Evolutionary conservation across 2,797 vertebrate species (phyloP).

Genomic region (Tadarida brasiliensis): DNA sequence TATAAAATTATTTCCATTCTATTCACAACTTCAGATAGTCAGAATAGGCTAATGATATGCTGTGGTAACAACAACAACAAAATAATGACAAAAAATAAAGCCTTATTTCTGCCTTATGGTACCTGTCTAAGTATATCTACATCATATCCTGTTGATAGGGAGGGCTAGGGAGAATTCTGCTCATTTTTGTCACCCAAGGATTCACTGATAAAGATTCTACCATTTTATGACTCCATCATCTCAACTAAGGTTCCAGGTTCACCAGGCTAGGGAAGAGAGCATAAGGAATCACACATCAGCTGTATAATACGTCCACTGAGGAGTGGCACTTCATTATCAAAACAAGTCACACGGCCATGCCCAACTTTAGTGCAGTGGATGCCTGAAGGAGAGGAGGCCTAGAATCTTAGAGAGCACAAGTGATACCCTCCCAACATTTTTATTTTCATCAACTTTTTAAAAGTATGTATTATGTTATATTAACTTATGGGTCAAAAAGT

Average conservation of each 20-base stretch:
- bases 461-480: background rate
- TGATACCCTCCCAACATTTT: background rate
- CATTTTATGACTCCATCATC: background rate
- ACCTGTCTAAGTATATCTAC: background rate
- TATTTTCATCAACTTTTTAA: background rate
- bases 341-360: background rate
- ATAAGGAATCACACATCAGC: background rate
- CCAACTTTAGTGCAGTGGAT: background rate
- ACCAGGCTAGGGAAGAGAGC: background rate
- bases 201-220: background rate
- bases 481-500: background rate
- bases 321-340: background rate
- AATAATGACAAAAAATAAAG: background rate
- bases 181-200: background rate
- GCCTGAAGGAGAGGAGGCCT: background rate
- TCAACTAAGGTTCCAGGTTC: background rate
- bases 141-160: no score
- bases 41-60: slow-evolving; percentile 29
- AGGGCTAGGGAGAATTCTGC: no score
- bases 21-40: slow-evolving; percentile 46
- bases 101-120: background rate
- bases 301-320: background rate
- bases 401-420: background rate
- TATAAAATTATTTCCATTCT: slow-evolving; percentile 70
- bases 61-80: background rate